Percentiles rank a stretch among this genome's conserved stretches.
Evolutionary conservation across 2,113 vertebrate species (phyloP).

Genomic region (Sisor rabdophorus): DNA sequence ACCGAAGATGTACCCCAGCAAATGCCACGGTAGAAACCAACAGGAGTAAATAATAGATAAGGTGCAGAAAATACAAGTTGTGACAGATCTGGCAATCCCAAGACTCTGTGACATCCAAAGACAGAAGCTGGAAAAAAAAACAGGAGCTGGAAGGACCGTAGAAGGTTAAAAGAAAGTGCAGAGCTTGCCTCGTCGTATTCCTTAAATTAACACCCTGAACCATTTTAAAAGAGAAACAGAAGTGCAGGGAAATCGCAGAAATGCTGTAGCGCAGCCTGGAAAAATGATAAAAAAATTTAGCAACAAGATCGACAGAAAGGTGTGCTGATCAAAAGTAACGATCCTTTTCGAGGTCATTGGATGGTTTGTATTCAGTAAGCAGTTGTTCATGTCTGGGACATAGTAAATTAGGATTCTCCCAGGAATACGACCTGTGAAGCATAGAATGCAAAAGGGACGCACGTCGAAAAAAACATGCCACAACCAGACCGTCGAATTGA

Average conservation of each 20-base stretch:
- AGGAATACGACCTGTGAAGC: background rate
- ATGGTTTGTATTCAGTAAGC: background rate
- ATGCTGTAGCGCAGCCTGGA: background rate
- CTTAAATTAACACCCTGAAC: background rate
- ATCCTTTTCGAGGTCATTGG: background rate
- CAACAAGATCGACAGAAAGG: background rate
- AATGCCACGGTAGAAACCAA: slow-evolving; percentile 1
- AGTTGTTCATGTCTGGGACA: background rate
- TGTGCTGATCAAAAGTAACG: background rate
- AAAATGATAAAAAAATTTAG: background rate
- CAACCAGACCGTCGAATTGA: no score
- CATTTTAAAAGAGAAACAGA: background rate
- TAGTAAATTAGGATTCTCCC: background rate
- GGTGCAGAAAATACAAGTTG: slow-evolving; percentile 6
- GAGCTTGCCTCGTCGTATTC: background rate
- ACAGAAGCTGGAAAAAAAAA: background rate
- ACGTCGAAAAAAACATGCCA: background rate
- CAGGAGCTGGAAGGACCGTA: background rate
- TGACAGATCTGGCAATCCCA: slow-evolving; percentile 12
- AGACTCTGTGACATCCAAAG: background rate
- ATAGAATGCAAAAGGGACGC: background rate
- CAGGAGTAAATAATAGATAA: slow-evolving; percentile 25
- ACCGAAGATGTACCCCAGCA: background rate
- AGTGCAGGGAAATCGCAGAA: background rate
- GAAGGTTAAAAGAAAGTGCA: background rate